Evolutionary conservation across 1,140 invertebrate genomes (phyloP), one percentile per base, ranked within the genome.

Genomic region (Caerostris extrusa): DNA sequence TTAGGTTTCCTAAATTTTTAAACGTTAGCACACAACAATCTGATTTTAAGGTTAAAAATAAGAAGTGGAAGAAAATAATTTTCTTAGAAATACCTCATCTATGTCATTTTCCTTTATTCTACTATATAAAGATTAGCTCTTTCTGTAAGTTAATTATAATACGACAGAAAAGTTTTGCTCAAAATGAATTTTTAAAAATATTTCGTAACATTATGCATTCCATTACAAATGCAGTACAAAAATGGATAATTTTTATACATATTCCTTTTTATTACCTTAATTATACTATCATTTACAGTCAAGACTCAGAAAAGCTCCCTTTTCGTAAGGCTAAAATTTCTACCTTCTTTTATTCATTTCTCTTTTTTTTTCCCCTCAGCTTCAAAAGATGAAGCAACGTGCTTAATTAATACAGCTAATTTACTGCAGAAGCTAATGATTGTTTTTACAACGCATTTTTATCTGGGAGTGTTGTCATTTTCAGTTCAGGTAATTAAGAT

Each of bases 391-490:
- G 69, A 77, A 77, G 69, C 50, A 77, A 4, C 69, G 10, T 34
- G 10, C 19, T 34, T 77, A 77, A 77, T 77, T 77, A 77, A 77
- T 77, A 77, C 69, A 77, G 69, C 69, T 77, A 77, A 77, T 77
- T 77, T 77, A 77, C 69, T 77, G 5, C 69, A 77, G 34, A 50
- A 34, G 69, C 19, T 77, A 77, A 77, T 77, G 69, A 77, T 77
- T 77, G 69, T 77, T 77, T 77, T 77, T 77, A 50, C 19, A 50
- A 34, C 69, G 8, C 67, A 69, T n/a, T 34, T 77, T 77, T 77
- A 77, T 77, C 69, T 77, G 69, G 12, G 8, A 53, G 50, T 77
- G 69, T 77, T 77, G 69, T 77, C 69, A 77, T 34, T 53, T 5
- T 53, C 10, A 53, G 34, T 10, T 50, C 34, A 77, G 34, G 69